Conservation (phyloP, 2,113 vertebrate species). For the Artemisiospiza belli region DNA sequence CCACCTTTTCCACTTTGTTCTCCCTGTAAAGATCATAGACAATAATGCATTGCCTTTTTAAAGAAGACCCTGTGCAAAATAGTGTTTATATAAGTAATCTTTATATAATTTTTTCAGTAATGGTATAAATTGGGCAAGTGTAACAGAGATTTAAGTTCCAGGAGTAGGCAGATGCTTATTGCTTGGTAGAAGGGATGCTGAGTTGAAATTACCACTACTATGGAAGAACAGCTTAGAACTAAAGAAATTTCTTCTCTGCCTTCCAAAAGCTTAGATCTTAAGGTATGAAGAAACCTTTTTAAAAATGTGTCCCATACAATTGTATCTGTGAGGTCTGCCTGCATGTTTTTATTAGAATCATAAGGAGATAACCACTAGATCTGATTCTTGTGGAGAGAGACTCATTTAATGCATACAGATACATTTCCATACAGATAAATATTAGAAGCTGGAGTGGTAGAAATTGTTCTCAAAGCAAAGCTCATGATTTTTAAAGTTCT, state of each 20-base stretch:
- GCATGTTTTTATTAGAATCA: not conserved
- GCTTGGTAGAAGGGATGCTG: not conserved
- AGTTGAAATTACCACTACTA: not conserved
- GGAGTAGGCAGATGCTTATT: not conserved
- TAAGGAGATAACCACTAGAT: not conserved
- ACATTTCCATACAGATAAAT: not conserved
- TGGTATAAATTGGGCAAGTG: not conserved
- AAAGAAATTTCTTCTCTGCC: not conserved
- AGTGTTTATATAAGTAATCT: not conserved
- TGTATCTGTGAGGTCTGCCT: not conserved
- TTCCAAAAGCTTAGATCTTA: not conserved
- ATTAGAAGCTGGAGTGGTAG: not conserved
- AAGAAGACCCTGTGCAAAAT: not conserved
- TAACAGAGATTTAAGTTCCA: not conserved
- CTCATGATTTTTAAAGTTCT: not conserved
- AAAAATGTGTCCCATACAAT: fast-evolving
- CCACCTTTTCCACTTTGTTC: not conserved
- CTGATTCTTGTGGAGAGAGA: not conserved
- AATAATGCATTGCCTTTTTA: not conserved
- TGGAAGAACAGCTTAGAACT: not conserved
- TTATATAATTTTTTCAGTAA: not conserved
- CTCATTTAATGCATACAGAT: not conserved
- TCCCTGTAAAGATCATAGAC: not conserved
- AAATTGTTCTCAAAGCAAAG: not conserved
- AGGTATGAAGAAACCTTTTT: not conserved